Evolutionary conservation across 2,113 vertebrate species (phyloP).

Genomic region (Pelodiscus sinensis): DNA sequence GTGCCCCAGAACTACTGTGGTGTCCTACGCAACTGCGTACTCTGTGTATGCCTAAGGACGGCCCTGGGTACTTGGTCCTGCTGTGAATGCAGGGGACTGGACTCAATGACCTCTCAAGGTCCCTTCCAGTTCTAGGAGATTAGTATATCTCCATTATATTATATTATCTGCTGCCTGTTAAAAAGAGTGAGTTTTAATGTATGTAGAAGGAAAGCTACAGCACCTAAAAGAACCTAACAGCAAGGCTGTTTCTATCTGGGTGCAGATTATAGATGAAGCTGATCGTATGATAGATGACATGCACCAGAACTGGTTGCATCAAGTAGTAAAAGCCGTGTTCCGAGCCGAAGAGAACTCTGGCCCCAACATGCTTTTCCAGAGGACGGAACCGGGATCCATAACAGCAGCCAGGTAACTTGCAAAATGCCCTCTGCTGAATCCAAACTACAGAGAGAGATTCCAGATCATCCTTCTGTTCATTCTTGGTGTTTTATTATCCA

Average conservation of each 20-base stretch:
- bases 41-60: too few species aligned
- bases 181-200: not conserved
- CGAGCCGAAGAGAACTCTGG: constrained; percentile 11
- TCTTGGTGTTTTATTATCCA: not conserved
- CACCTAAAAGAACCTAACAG: not conserved
- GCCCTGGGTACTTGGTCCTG: too few species aligned
- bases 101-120: too few species aligned
- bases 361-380: constrained; percentile 73
- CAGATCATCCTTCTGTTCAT: not conserved
- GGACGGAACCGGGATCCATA: constrained; percentile 72
- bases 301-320: constrained; percentile 93
- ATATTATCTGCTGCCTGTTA: not conserved
- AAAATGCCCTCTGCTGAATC: not conserved
- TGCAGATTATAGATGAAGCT: constrained; percentile 92
- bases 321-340: constrained; percentile 86
- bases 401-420: constrained; percentile 87
- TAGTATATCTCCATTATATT: too few species aligned
- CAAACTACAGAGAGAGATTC: rapidly evolving
- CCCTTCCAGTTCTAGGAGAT: too few species aligned
- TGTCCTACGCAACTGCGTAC: too few species aligned
- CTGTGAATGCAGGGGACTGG: too few species aligned
- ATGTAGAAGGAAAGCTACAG: not conserved
- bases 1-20: too few species aligned
- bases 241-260: not conserved
- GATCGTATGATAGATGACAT: constrained; percentile 97